These are phyloP conservation scores for Gerris lacustris DNA, from an alignment of 2,888 invertebrate species.

Conservation along the genomic window DNA sequence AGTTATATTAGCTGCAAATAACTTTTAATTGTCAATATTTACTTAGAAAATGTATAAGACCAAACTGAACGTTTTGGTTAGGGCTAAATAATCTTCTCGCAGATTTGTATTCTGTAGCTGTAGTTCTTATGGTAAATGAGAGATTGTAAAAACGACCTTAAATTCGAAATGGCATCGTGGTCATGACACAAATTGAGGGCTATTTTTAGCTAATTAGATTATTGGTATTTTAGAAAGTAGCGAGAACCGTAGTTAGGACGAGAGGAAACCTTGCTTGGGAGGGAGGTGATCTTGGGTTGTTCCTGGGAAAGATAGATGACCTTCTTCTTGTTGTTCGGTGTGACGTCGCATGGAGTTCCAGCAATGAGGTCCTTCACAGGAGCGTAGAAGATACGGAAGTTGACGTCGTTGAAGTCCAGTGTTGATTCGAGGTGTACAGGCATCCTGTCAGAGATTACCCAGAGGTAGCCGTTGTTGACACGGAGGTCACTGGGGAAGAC, in stretches of 20 bases:
- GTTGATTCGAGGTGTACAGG: slow-evolving; percentile 56
- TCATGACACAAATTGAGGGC: too few species aligned
- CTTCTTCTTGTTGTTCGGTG: not conserved
- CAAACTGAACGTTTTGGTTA: too few species aligned
- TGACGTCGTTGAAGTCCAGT: slow-evolving; percentile 61
- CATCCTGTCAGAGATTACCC: slow-evolving; percentile 76
- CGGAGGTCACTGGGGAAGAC: slow-evolving; percentile 71
- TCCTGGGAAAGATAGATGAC: slow-evolving; percentile 2
- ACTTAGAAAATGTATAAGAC: too few species aligned
- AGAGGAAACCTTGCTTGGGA: not conserved
- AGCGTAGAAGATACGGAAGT: slow-evolving; percentile 62
- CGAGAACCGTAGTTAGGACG: not conserved
- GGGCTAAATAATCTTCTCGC: too few species aligned
- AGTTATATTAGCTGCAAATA: too few species aligned
- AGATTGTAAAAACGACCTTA: too few species aligned
- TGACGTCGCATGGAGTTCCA: slow-evolving; percentile 57
- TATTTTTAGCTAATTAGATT: too few species aligned
- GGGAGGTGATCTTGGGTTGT: not conserved
- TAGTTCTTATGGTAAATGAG: too few species aligned
- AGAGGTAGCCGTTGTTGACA: slow-evolving; percentile 41
- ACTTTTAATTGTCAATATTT: too few species aligned
- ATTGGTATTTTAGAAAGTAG: not conserved
- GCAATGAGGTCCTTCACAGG: slow-evolving; percentile 52
- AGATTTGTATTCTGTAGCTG: too few species aligned
- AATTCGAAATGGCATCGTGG: too few species aligned